These are phyloP conservation scores for Melolontha melolontha DNA, from an alignment of 2,888 invertebrate genomes.

Conservation along the genomic window DNA sequence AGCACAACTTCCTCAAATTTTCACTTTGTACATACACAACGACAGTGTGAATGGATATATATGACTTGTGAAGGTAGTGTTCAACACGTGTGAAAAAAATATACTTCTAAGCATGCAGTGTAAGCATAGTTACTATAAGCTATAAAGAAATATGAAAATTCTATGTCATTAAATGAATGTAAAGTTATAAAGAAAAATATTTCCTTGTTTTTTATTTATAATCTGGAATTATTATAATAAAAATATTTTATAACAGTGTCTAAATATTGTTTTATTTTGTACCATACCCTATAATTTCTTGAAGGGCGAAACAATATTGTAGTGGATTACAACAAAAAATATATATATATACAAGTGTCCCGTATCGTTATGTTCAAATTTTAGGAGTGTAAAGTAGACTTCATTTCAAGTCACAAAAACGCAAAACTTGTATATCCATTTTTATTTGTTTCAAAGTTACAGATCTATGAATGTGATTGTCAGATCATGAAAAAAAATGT, in stretches of 20 bases:
- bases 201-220: constrained; percentile 33
- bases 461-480: too few relatives aligned
- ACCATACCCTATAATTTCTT: not conserved
- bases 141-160: constrained; percentile 3
- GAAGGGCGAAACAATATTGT: too few relatives aligned
- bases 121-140: not conserved
- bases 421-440: too few relatives aligned
- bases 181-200: constrained; percentile 5
- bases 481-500: too few relatives aligned
- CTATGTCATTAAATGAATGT: constrained; percentile 15
- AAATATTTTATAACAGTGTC: constrained; percentile 41
- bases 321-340: too few relatives aligned
- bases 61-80: not conserved
- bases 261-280: constrained; percentile 9
- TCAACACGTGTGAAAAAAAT: constrained; percentile 5
- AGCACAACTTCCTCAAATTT: constrained; percentile 16
- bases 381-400: too few relatives aligned
- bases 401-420: too few relatives aligned
- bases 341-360: too few relatives aligned
- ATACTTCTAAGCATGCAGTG: constrained; percentile 13
- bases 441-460: too few relatives aligned
- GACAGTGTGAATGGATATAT: constrained; percentile 2
- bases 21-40: constrained; percentile 29
- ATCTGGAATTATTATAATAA: constrained; percentile 39
- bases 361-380: too few relatives aligned